These are phyloP conservation scores for Brachylomia viminalis DNA, from an alignment of 2,888 invertebrate species.

Conservation along the genomic window DNA sequence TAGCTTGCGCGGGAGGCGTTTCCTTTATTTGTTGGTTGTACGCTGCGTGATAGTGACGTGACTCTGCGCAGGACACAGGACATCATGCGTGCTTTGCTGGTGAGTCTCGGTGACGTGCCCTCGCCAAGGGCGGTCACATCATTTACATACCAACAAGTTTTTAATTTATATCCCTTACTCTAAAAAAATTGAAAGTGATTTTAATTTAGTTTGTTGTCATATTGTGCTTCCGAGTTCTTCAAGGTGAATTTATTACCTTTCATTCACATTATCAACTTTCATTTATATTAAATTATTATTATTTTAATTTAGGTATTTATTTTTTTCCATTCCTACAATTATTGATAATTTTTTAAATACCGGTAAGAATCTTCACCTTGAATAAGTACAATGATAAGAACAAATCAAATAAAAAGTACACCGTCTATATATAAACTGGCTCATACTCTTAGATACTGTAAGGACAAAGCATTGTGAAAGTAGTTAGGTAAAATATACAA, in stretches of 20 bases:
- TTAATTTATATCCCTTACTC: slow-evolving; percentile 47
- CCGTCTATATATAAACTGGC: slow-evolving; percentile 58
- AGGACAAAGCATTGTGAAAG: slow-evolving; percentile 76
- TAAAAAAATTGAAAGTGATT: slow-evolving; percentile 39
- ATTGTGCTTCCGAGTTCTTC: slow-evolving; percentile 46
- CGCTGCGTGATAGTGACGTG: slow-evolving; percentile 87
- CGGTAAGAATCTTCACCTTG: slow-evolving; percentile 36
- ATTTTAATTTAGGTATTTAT: not conserved
- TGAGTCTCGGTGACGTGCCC: slow-evolving; percentile 78
- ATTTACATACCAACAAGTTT: slow-evolving; percentile 66
- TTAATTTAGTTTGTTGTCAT: slow-evolving; percentile 9
- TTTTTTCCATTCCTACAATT: not conserved
- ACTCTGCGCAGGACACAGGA: slow-evolving; percentile 73
- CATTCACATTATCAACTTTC: slow-evolving; percentile 2
- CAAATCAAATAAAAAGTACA: slow-evolving; percentile 44
- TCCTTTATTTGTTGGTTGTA: slow-evolving; percentile 89
- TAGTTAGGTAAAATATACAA: slow-evolving; percentile 63
- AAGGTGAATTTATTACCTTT: slow-evolving; percentile 55
- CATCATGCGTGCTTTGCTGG: slow-evolving; percentile 88
- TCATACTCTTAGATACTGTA: slow-evolving; percentile 60
- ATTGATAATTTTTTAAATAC: slow-evolving; percentile 7
- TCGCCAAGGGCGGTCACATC: slow-evolving; percentile 72
- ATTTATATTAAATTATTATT: not conserved
- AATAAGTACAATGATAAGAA: slow-evolving; percentile 25
- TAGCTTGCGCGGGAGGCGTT: slow-evolving; percentile 86